phyloP scores from a whole-genome alignment of 2,113 vertebrate genomes.

The Cnemophilus loriae region DNA sequence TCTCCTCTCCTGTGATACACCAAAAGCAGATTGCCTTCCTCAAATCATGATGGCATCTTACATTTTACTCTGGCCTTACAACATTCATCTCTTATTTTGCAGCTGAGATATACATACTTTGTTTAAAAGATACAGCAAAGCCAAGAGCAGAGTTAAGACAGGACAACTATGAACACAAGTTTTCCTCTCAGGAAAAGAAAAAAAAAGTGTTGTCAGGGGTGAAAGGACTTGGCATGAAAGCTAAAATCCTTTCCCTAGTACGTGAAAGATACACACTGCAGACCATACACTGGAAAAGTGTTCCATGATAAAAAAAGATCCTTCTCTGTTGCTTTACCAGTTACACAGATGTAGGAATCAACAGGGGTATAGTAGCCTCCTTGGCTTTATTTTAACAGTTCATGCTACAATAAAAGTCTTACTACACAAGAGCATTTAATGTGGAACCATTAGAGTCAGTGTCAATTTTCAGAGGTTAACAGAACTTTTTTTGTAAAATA shows the following conservation, averaged over 20 bases:
- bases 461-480: background rate
- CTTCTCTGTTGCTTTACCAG: background rate
- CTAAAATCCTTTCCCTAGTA: conserved; percentile 4
- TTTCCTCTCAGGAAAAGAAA: conserved; percentile 4
- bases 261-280: background rate
- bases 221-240: background rate
- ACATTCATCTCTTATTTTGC: background rate
- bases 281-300: background rate
- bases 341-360: background rate
- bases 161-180: background rate
- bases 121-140: background rate
- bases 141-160: background rate
- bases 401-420: background rate
- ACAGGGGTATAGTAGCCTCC: background rate
- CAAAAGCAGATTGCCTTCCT: background rate
- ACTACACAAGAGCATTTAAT: background rate
- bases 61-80: background rate
- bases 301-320: background rate
- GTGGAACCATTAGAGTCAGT: background rate
- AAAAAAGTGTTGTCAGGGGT: background rate
- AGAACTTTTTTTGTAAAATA: background rate
- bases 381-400: background rate
- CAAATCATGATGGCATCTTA: background rate
- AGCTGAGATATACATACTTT: background rate
- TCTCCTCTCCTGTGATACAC: background rate